Evolutionary conservation across 2,797 vertebrate species (phyloP).

Genomic region (Typhlichthys eigenmanni): DNA sequence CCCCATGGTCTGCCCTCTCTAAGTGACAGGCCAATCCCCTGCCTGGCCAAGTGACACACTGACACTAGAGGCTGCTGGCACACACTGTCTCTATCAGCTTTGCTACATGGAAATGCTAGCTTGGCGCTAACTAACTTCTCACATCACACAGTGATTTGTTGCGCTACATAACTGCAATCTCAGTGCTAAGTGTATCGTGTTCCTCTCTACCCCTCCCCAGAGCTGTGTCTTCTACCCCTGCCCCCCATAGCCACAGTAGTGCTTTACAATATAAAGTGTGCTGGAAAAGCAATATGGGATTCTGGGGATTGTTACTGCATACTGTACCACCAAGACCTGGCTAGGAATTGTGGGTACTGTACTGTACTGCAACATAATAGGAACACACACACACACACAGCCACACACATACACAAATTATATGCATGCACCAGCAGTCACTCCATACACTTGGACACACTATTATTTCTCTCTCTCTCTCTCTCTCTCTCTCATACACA

Average conservation of each 20-base stretch:
- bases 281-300: too few relatives aligned
- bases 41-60: slow-evolving; percentile 46
- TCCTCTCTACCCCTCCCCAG: too few relatives aligned
- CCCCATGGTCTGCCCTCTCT: slow-evolving; percentile 40
- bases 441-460: slow-evolving; percentile 11
- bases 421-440: background rate
- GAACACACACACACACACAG: slow-evolving; percentile 23
- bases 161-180: too few relatives aligned
- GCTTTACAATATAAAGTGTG: too few relatives aligned
- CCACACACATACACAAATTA: background rate
- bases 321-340: too few relatives aligned
- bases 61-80: slow-evolving; percentile 17
- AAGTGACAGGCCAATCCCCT: slow-evolving; percentile 48
- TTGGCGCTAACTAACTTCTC: too few relatives aligned
- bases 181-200: too few relatives aligned
- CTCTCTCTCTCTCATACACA: slow-evolving; percentile 6
- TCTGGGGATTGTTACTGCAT: too few relatives aligned
- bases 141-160: too few relatives aligned
- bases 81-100: background rate
- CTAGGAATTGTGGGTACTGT: slow-evolving; percentile 17
- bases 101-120: background rate
- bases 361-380: slow-evolving; percentile 13
- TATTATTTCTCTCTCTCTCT: slow-evolving; percentile 7
- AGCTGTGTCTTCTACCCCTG: too few relatives aligned
- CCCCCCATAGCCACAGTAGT: too few relatives aligned